A percentile compares a stretch with the other conserved stretches of the same genome.
These are phyloP conservation scores for Osmerus eperlanus DNA, from an alignment of 2,113 vertebrate genomes.

Conservation along the genomic window DNA sequence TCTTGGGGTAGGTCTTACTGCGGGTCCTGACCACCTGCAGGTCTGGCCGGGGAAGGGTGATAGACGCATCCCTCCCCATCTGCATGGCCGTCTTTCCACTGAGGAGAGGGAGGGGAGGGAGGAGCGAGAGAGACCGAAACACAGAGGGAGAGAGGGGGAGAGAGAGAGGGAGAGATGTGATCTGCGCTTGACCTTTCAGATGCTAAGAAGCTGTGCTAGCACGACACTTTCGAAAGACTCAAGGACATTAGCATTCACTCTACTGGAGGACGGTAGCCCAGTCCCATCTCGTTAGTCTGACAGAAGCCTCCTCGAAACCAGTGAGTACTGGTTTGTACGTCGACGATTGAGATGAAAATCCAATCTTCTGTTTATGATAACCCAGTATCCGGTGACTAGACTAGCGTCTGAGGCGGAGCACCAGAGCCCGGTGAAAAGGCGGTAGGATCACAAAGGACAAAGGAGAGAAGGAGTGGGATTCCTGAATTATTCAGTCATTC, in stretches of 20 bases:
- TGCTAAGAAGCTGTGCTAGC: not conserved
- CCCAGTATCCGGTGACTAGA: too few relatives aligned
- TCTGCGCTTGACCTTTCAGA: not conserved
- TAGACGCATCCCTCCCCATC: constrained; percentile 76
- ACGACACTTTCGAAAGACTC: too few relatives aligned
- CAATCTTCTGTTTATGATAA: too few relatives aligned
- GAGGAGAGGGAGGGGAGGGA: constrained; percentile 19
- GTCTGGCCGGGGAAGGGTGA: constrained; percentile 78
- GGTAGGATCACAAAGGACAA: not conserved
- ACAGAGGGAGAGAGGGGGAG: not conserved
- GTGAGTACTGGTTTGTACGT: too few relatives aligned
- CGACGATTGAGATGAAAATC: too few relatives aligned
- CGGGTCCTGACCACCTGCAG: constrained; percentile 78
- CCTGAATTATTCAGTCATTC: constrained; percentile 21
- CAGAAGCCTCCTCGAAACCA: too few relatives aligned
- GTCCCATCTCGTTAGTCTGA: too few relatives aligned
- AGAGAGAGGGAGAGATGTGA: not conserved
- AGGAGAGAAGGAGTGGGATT: not conserved
- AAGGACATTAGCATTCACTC: too few relatives aligned
- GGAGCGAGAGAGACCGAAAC: not conserved
- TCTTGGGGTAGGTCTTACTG: constrained; percentile 88
- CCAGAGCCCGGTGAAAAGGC: not conserved
- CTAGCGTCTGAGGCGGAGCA: too few relatives aligned
- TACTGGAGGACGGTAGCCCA: too few relatives aligned
- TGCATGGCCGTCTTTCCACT: constrained; percentile 79